phyloP scores from a whole-genome alignment of 2,888 invertebrate species.

The Athalia rosae region DNA sequence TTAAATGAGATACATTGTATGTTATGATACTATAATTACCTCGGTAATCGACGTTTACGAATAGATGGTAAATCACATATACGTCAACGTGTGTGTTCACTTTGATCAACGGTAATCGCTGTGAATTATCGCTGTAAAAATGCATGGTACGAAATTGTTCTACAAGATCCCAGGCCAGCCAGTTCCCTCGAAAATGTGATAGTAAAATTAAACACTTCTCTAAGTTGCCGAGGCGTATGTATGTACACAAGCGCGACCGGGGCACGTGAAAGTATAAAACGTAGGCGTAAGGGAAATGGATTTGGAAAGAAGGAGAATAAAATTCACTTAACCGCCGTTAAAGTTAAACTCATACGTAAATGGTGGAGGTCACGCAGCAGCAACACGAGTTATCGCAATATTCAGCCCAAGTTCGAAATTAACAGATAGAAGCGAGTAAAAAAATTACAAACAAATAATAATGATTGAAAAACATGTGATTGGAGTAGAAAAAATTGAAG shows the following conservation, averaged over 20 bases:
- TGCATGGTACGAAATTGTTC: slow-evolving; percentile 19
- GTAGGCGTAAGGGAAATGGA: background rate
- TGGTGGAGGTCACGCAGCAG: slow-evolving; percentile 66
- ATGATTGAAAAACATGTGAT: slow-evolving; percentile 25
- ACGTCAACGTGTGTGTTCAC: background rate
- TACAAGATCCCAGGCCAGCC: slow-evolving; percentile 57
- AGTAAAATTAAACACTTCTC: slow-evolving; percentile 59
- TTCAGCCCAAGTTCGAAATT: slow-evolving; percentile 60
- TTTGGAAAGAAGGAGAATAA: background rate
- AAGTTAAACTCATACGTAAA: background rate
- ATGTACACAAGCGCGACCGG: background rate
- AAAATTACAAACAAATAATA: slow-evolving; percentile 49
- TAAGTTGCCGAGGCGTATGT: slow-evolving; percentile 36
- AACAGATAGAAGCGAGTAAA: background rate
- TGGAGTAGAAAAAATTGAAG: background rate
- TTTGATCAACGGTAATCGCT: slow-evolving; percentile 3
- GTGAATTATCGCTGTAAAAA: background rate
- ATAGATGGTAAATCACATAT: too few relatives aligned
- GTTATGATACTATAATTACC: background rate
- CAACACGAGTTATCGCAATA: slow-evolving; percentile 74
- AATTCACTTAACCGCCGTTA: too few relatives aligned
- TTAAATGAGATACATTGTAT: slow-evolving; percentile 7
- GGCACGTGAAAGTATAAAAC: slow-evolving; percentile 44
- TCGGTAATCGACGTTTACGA: background rate
- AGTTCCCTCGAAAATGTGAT: slow-evolving; percentile 62